Evolutionary conservation across 2,888 invertebrate genomes (phyloP).

Genomic region (Frankliniella intonsa): DNA sequence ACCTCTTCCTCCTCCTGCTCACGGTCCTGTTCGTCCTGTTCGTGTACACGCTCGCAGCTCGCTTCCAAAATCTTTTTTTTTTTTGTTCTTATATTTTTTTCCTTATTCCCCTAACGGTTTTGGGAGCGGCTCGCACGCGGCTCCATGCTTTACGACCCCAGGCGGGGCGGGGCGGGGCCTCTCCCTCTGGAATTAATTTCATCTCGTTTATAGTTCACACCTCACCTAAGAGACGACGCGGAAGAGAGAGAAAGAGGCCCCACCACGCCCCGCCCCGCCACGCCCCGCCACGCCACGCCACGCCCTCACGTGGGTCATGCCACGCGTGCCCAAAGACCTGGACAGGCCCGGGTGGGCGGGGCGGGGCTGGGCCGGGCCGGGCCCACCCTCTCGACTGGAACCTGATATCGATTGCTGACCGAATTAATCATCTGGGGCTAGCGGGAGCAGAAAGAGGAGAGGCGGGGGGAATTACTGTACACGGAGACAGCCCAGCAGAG

Average conservation of each 20-base stretch:
- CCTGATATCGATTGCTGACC: neutral
- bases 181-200: neutral
- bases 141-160: neutral
- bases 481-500: too few relatives aligned
- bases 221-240: conserved; percentile 13
- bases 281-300: too few relatives aligned
- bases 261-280: too few relatives aligned
- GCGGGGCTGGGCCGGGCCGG: neutral
- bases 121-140: neutral
- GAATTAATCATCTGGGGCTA: neutral
- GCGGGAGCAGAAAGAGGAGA: neutral
- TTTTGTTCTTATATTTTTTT: neutral
- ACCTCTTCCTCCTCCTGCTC: too few relatives aligned
- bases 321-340: too few relatives aligned
- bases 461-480: neutral
- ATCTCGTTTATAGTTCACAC: conserved; percentile 17
- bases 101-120: neutral
- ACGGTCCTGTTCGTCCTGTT: neutral
- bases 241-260: too few relatives aligned
- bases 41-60: neutral
- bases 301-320: too few relatives aligned
- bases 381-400: neutral
- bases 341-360: too few relatives aligned
- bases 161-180: neutral
- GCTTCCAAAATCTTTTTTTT: neutral